Conservation (phyloP, 2,113 vertebrate species). For the Cygnus buccinator region DNA sequence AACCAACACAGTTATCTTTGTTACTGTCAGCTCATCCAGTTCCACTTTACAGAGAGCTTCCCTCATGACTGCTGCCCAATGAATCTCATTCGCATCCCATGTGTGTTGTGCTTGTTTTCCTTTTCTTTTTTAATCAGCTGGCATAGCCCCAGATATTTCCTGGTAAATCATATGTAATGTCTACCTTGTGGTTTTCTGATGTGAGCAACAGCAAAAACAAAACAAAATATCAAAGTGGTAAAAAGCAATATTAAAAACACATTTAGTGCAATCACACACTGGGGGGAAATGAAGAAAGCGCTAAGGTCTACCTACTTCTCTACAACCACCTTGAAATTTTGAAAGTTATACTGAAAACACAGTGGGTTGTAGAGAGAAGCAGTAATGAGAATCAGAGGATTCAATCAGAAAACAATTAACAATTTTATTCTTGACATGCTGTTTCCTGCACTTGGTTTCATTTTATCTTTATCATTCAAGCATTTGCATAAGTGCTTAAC, state of each 20-base stretch:
- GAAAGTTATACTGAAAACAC: constrained; percentile 24
- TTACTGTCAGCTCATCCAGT: not conserved
- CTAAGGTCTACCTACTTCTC: constrained; percentile 46
- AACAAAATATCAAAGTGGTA: constrained; percentile 51
- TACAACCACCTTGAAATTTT: constrained; percentile 46
- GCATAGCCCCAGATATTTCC: constrained; percentile 22
- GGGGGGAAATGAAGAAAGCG: constrained; percentile 35
- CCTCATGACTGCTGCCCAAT: not conserved
- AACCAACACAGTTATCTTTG: not conserved
- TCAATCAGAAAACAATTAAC: constrained; percentile 58
- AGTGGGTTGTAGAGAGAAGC: constrained; percentile 29
- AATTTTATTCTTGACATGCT: constrained; percentile 39
- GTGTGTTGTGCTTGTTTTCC: not conserved
- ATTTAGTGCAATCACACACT: constrained; percentile 54
- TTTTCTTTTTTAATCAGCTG: constrained; percentile 51
- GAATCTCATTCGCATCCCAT: constrained; percentile 15
- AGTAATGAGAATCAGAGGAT: constrained; percentile 57
- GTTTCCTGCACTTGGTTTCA: constrained; percentile 49
- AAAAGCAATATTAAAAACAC: constrained; percentile 65
- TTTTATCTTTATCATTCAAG: constrained; percentile 28
- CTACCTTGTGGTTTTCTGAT: constrained; percentile 54
- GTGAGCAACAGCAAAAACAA: constrained; percentile 38
- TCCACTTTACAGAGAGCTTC: not conserved
- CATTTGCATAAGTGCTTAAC: constrained; percentile 51
- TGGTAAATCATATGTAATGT: constrained; percentile 60